Evolutionary conservation across 2,888 invertebrate genomes (phyloP).

Genomic region (Aethes cnicana): DNA sequence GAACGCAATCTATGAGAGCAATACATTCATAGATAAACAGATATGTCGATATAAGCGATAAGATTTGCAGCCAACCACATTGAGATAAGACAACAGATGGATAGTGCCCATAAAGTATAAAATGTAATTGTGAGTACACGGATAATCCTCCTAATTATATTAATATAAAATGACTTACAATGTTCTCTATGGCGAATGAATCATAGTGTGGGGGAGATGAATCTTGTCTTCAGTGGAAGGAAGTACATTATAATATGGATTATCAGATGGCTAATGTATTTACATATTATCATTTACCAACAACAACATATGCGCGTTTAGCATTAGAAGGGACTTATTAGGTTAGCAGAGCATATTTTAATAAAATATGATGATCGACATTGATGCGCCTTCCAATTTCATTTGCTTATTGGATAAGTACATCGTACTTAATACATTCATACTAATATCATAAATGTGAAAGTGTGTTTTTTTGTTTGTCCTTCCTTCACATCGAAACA

Average conservation of each 20-base stretch:
- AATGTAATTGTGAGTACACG: no score
- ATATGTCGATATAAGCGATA: slow-evolving; percentile 20
- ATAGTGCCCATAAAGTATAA: slow-evolving; percentile 1
- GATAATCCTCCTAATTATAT: no score
- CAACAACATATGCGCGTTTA: not conserved
- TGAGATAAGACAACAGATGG: slow-evolving; percentile 6
- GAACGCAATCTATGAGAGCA: slow-evolving; percentile 7
- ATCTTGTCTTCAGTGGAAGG: no score
- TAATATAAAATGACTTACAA: no score
- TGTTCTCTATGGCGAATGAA: no score
- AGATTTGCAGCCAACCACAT: slow-evolving; percentile 10
- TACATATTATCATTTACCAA: slow-evolving; percentile 1
- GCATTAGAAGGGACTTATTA: not conserved
- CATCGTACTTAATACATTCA: not conserved
- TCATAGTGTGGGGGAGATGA: no score
- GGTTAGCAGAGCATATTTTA: slow-evolving; percentile 32
- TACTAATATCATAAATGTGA: no score
- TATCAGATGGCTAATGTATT: no score
- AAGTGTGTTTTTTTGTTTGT: no score
- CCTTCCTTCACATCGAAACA: no score
- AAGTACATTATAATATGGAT: no score
- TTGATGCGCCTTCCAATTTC: slow-evolving; percentile 31
- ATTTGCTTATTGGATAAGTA: slow-evolving; percentile 28
- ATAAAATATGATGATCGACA: slow-evolving; percentile 41
- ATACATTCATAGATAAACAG: slow-evolving; percentile 23